Evolutionary conservation across 2,888 invertebrate species (phyloP), one percentile per base, ranked within the genome.

Genomic region (Hipparchia semele): DNA sequence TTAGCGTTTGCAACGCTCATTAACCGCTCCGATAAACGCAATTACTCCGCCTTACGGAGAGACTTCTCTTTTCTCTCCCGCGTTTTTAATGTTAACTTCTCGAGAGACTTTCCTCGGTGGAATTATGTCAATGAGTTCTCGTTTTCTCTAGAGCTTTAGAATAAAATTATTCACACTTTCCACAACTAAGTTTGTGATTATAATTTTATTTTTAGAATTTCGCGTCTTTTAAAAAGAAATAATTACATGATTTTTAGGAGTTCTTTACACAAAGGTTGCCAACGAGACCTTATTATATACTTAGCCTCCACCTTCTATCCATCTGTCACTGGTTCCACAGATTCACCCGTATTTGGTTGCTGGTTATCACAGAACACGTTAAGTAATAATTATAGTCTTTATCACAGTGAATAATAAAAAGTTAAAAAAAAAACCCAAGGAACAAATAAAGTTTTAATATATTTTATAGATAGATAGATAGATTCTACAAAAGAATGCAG

Each of bases 21-120:
- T 92, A 91, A 87, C 85, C 90, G 92, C 87, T 88, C 84, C 88
- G 88, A 91, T 91, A 90, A 89, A 91, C 90, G 84, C 87, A 91
- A 91, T 92, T 90, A 90, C 85, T 84, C 82, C 79, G 83, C 82
- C 84, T 84, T 84, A 83, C 81, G 85, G 84, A 85, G 85, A 85
- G 85, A 83, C 81, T 83, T 80, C 80, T 81, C 82, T 83, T 77
- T 82, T 80, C 82, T 86, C 82, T 80, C 86, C 82, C 76, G 74
- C 81, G 6, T 83, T 86, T 84, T 84, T 61, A 83, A 84, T 82
- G 78, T 78, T 79, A 80, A 79, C 83, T 81, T 78, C 76, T 80
- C 68, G 74, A 72, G 73, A 76, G 76, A 70, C 74, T 78, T 77
- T 78, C 71, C 69, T 67, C 72, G 75, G 69, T 76, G 73, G 75